These are phyloP conservation scores for Oncopeltus fasciatus DNA, from an alignment of 1,140 invertebrate species.

Conservation along the genomic window DNA sequence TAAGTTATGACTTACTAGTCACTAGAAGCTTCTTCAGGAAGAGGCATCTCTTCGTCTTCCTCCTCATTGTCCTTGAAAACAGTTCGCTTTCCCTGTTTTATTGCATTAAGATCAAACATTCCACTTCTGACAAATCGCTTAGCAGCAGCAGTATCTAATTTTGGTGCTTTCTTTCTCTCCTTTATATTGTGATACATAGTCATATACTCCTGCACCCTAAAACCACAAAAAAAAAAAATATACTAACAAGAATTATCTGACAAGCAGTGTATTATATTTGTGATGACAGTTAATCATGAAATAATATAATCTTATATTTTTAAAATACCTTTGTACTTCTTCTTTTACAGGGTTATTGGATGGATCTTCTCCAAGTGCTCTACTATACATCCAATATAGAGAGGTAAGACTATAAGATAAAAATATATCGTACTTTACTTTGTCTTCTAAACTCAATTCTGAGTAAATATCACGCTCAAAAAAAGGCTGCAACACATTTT, in stretches of 20 bases:
- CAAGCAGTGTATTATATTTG: too few species aligned
- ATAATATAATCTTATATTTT: too few species aligned
- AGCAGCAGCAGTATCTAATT: slow-evolving; percentile 37
- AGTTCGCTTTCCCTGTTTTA: background rate
- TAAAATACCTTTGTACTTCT: slow-evolving; percentile 31
- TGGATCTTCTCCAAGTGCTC: slow-evolving; percentile 37
- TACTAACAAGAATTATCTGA: too few species aligned
- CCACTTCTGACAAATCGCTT: slow-evolving; percentile 43
- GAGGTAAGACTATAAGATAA: slow-evolving; percentile 40
- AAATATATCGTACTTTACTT: slow-evolving; percentile 44
- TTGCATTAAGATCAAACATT: slow-evolving; percentile 31
- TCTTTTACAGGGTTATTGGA: slow-evolving; percentile 22
- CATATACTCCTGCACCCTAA: slow-evolving; percentile 39
- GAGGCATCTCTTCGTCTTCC: background rate
- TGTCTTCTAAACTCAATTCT: slow-evolving; percentile 35
- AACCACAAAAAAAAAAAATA: too few species aligned
- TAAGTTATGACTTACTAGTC: too few species aligned
- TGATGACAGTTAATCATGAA: too few species aligned
- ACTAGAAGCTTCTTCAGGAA: background rate
- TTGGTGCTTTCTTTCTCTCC: slow-evolving; percentile 36
- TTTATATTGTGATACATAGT: slow-evolving; percentile 39
- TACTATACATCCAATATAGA: slow-evolving; percentile 41
- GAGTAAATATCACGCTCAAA: slow-evolving; percentile 29
- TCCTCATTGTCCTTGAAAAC: background rate
- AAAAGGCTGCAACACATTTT: background rate